Evolutionary conservation across 2,113 vertebrate genomes (phyloP).

Genomic region (Xyrauchen texanus): DNA sequence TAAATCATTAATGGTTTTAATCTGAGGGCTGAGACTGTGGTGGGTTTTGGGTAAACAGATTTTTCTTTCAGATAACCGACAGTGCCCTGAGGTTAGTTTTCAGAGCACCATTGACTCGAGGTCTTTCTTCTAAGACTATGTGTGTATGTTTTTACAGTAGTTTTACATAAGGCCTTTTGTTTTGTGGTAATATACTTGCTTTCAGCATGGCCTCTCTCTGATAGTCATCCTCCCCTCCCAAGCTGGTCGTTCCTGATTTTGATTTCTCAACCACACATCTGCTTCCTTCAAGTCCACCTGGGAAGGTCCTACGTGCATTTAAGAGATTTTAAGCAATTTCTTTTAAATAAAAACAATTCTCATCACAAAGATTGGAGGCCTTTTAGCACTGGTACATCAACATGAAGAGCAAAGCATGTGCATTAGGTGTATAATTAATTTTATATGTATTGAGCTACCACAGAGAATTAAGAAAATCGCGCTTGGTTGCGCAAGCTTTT

Average conservation of each 20-base stretch:
- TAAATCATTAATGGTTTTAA: conserved; percentile 31
- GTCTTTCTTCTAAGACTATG: neutral
- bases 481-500: too few species aligned
- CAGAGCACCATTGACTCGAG: neutral
- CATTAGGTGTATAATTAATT: neutral
- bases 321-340: too few species aligned
- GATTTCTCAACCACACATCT: neutral
- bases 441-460: neutral
- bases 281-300: neutral
- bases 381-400: neutral
- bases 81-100: neutral
- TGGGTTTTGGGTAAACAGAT: neutral
- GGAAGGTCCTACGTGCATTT: neutral
- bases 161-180: neutral
- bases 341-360: too few species aligned
- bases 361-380: neutral
- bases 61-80: neutral
- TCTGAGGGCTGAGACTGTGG: neutral
- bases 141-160: neutral
- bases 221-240: neutral
- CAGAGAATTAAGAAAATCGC: too few species aligned
- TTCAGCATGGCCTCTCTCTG: neutral
- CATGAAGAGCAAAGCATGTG: neutral
- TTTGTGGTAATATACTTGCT: neutral
- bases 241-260: neutral